Conservation (phyloP, 2,113 vertebrate species). For the Redunca redunca region DNA sequence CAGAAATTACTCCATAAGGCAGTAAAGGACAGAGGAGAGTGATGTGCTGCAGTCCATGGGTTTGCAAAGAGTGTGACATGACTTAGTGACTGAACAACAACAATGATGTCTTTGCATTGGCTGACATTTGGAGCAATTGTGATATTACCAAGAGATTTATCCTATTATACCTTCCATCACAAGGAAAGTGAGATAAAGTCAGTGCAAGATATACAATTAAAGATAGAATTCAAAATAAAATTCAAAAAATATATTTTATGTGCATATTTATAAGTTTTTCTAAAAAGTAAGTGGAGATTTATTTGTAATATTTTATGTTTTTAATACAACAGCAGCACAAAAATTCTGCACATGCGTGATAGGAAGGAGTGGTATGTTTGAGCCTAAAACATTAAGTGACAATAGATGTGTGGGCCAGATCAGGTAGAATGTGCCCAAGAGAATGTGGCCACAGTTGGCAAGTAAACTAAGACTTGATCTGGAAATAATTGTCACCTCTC, state of each 20-base stretch:
- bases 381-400: neutral
- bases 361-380: neutral
- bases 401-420: neutral
- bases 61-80: neutral
- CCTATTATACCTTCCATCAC: neutral
- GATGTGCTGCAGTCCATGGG: neutral
- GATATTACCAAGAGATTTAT: neutral
- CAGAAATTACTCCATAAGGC: neutral
- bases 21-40: neutral
- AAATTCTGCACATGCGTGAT: neutral
- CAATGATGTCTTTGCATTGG: neutral
- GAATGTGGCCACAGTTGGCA: neutral
- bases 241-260: neutral
- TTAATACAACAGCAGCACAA: neutral
- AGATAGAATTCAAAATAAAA: neutral
- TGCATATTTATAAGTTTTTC: neutral
- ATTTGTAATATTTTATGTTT: neutral
- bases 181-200: neutral
- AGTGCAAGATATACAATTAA: neutral
- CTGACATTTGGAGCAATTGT: neutral
- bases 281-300: neutral
- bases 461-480: neutral
- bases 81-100: neutral
- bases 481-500: neutral
- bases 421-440: neutral